Evolutionary conservation across 2,113 vertebrate genomes (phyloP), one percentile per base, ranked within the genome.

Genomic region (Bujurquina vittata): DNA sequence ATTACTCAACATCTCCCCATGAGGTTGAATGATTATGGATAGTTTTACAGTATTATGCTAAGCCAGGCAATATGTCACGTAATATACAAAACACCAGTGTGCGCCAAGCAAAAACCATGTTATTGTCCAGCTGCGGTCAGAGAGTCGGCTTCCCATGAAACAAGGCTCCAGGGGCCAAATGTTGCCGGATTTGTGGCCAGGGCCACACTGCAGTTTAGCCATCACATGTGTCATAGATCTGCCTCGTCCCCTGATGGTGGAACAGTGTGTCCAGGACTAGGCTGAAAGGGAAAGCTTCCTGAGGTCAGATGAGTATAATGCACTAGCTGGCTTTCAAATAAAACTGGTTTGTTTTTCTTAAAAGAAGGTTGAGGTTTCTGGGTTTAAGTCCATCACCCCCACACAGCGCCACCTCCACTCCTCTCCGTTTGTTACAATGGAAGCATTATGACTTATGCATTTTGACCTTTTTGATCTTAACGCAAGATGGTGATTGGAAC

Each of bases 311-410:
- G 81, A 90, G 60, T 94, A 85, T 80, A 88, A 88, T 88, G 80
- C 88, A 79, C 92, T 29, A 88, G 84, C 86, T 81, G 90, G 79
- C 89, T 86, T 91, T 89, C 84, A 91, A 94, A 93, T 90, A 94
- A 93, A 92, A 92, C 86, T 76, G 83, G 93, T 92, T 94, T 94
- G 91, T 95, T 95, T 94, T 94, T 87, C 85, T 89, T 91, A 77
- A 92, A 90, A 90, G 91, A 93, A 91, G 87, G 80, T 86, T 94
- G 94, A 92, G 94, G 94, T 91, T 94, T 95, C 88, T 58, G 91
- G 89, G 85, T 92, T 93, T 91, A 46, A 82, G 91, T 88, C 84
- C 67, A 83, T 89, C 89, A 87, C 91, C 91, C 93, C 90, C 79
- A 84, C 89, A 88, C 90, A 87, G 85, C 87, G 90, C 88, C 92